phyloP scores from a whole-genome alignment of 2,888 invertebrate species.

The Drosophila prolongata region DNA sequence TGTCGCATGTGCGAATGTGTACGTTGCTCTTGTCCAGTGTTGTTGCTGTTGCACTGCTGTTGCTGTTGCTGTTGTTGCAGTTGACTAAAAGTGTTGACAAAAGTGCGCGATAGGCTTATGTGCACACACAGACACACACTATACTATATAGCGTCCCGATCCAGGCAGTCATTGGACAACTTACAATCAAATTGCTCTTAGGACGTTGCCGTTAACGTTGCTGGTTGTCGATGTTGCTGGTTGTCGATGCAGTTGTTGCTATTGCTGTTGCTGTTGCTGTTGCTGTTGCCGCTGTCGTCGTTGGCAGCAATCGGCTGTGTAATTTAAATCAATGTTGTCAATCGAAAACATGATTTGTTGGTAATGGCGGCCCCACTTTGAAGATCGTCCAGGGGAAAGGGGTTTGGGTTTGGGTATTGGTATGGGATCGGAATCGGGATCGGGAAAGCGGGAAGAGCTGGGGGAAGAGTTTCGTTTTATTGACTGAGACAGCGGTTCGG shows the following conservation, averaged over 20 bases:
- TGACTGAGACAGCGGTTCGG: conserved; percentile 33
- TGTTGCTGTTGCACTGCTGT: conserved; percentile 38
- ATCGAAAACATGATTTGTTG: conserved; percentile 82
- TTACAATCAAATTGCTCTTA: conserved; percentile 64
- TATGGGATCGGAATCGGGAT: neutral
- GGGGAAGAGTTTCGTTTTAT: conserved; percentile 43
- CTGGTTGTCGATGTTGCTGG: conserved; percentile 38
- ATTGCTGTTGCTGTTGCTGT: conserved; percentile 54
- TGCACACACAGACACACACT: conserved; percentile 48
- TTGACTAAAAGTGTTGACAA: conserved; percentile 79
- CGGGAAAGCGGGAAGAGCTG: neutral
- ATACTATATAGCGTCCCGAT: conserved; percentile 43
- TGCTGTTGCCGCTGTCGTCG: conserved; percentile 56
- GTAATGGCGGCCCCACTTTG: conserved; percentile 78
- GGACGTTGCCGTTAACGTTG: conserved; percentile 51
- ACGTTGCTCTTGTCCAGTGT: conserved; percentile 22
- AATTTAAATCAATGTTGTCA: conserved; percentile 83
- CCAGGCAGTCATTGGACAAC: conserved; percentile 49
- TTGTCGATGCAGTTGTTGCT: conserved; percentile 40
- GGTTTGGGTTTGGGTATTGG: conserved; percentile 1
- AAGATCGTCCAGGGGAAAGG: conserved; percentile 50
- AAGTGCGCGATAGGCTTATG: conserved; percentile 77
- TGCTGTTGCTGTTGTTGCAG: conserved; percentile 39
- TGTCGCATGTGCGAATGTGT: conserved; percentile 58
- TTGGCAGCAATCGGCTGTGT: conserved; percentile 78